Evolutionary conservation across 2,888 invertebrate species (phyloP), one percentile per base, ranked within the genome.

Genomic region (Plutella xylostella): DNA sequence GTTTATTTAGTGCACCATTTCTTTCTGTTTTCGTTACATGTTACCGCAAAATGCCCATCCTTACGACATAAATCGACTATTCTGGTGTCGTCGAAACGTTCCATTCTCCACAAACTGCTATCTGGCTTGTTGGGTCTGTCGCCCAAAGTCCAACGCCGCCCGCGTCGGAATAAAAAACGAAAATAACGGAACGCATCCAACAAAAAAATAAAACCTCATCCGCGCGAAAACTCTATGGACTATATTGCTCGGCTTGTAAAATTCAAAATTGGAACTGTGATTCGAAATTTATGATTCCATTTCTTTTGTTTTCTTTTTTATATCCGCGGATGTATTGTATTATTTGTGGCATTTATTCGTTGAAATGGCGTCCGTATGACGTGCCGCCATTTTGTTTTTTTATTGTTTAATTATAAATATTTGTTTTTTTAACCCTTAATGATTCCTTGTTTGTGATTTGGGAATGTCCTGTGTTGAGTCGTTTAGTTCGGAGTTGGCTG

Each of bases 131-230:
- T 72, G 74, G 71, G 72, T 72, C 70, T 73, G 76, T 76, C 67
- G 67, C 66, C 70, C 79, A 82, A 83, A 82, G 83, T 76, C 72
- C 75, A 76, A 75, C 83, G 82, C 74, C 83, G 80, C 57, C 74
- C 80, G 74, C 83, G 83, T 68, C 83, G 83, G n/a, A n/a, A n/a
- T 64, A 83, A 83, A 83, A 83, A 83, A 82, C 83, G 83, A 59
- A 82, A 83, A 83, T 82, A 74, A 54, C 77, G 55, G 57, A 47
- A 49, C 49, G 53, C 50, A 49, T 42, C 38, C 34, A 41, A 33
- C 43, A 53, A 48, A 18, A 22, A 43, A 30, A 43, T 20, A 25
- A 15, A 30, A 34, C 37, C 41, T n/a, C n/a, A n/a, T n/a, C n/a
- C n/a, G n/a, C n/a, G n/a, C n/a, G n/a, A n/a, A 12, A n/a, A 12